Percentiles rank a stretch among this genome's conserved stretches.
Evolutionary conservation across 1,140 invertebrate genomes (phyloP).

Genomic region (Microvelia longipes): DNA sequence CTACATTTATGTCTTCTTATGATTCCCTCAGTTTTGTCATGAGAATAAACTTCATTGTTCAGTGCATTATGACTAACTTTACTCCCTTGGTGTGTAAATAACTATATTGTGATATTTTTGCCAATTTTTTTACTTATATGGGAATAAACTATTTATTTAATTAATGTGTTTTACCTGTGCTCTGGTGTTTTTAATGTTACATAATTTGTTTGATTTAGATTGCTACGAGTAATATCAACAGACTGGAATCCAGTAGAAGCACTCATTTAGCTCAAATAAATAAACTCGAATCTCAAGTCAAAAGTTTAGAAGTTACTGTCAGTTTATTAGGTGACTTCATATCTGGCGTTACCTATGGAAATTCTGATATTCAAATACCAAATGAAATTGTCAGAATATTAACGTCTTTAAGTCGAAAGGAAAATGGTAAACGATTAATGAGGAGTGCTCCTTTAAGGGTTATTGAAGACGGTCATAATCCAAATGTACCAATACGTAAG

Average conservation of each 20-base stretch:
- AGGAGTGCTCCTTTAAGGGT: constrained; percentile 5
- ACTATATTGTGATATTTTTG: background rate
- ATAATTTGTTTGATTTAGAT: constrained; percentile 30
- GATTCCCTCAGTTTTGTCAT: too few relatives aligned
- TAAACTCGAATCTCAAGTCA: constrained; percentile 43
- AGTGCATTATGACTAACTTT: too few relatives aligned
- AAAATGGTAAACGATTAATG: background rate
- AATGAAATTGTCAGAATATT: constrained; percentile 47
- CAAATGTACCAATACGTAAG: constrained; percentile 1
- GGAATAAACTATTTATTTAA: background rate
- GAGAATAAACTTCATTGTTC: too few relatives aligned
- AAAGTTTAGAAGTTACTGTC: constrained; percentile 45
- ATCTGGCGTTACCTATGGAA: constrained; percentile 38
- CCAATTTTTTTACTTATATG: background rate
- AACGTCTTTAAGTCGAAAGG: background rate
- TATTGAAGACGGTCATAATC: background rate
- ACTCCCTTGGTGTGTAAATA: too few relatives aligned
- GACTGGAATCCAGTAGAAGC: constrained; percentile 40
- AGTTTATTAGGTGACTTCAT: constrained; percentile 43
- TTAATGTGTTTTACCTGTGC: background rate
- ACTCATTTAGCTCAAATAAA: constrained; percentile 40
- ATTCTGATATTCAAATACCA: constrained; percentile 43
- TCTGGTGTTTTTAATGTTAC: background rate
- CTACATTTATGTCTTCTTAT: too few relatives aligned
- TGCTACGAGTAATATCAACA: constrained; percentile 42